A percentile compares a stretch with the other conserved stretches of the same genome.
Conservation (phyloP, 2,888 invertebrate species). For the Parascotia fuliginaria region DNA sequence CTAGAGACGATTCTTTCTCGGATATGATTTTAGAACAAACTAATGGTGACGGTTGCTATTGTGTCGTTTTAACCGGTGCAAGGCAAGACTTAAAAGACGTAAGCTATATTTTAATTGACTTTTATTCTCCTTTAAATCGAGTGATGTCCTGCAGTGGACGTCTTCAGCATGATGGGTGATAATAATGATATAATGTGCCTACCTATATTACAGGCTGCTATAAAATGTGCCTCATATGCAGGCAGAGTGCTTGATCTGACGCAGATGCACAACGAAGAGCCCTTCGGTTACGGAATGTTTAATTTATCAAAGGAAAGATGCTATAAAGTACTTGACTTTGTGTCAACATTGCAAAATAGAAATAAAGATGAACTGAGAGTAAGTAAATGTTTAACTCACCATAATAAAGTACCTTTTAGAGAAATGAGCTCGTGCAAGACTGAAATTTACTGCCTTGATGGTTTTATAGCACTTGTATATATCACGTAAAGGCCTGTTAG, state of each 20-base stretch:
- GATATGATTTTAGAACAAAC: conserved; percentile 57
- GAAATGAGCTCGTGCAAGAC: too few relatives aligned
- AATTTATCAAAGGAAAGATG: conserved; percentile 39
- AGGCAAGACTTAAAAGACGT: conserved; percentile 59
- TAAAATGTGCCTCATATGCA: conserved; percentile 36
- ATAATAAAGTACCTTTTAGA: too few relatives aligned
- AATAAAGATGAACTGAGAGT: conserved; percentile 47
- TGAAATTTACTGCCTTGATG: too few relatives aligned
- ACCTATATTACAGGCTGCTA: conserved; percentile 47
- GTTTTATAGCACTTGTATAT: too few relatives aligned
- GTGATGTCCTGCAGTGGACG: too few relatives aligned
- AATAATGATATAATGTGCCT: too few relatives aligned
- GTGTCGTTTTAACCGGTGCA: conserved; percentile 53
- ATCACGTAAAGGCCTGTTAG: too few relatives aligned
- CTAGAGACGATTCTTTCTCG: conserved; percentile 57
- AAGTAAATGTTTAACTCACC: conserved; percentile 15
- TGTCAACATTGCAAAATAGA: conserved; percentile 45
- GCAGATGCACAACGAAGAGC: conserved; percentile 46
- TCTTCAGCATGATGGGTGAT: too few relatives aligned
- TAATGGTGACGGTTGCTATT: conserved; percentile 55
- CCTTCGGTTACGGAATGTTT: conserved; percentile 51
- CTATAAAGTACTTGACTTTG: conserved; percentile 50
- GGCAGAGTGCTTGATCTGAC: conserved; percentile 52
- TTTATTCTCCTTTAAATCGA: background rate
- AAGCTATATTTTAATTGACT: conserved; percentile 20